A percentile compares a stretch with the other conserved stretches of the same genome.
These are phyloP conservation scores for Oryzias woworae DNA, from an alignment of 2,113 vertebrate species.

Conservation along the genomic window DNA sequence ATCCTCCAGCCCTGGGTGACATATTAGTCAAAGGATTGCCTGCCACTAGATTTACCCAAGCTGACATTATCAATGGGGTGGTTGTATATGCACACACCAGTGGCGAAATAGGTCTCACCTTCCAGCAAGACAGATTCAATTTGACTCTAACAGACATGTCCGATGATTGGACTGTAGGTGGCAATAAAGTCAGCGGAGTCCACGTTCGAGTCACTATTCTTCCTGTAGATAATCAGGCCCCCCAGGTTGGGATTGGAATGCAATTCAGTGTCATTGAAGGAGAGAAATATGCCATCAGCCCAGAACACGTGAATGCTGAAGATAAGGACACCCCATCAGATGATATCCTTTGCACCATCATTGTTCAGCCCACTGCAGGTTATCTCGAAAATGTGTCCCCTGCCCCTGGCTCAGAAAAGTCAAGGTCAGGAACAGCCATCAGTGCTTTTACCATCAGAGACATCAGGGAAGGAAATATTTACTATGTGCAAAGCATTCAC, in stretches of 20 bases:
- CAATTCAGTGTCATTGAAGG: conserved; percentile 85
- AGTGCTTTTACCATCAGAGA: conserved; percentile 92
- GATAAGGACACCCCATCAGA: conserved; percentile 86
- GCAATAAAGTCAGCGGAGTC: conserved; percentile 82
- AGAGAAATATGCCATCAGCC: conserved; percentile 80
- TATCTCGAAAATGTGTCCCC: conserved; percentile 95
- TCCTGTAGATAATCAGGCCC: conserved; percentile 89
- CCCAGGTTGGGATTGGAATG: conserved; percentile 80
- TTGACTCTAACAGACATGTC: conserved; percentile 89
- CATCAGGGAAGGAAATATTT: conserved; percentile 82
- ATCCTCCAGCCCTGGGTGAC: conserved; percentile 81
- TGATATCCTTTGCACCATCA: conserved; percentile 90
- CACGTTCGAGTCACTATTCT: conserved; percentile 87
- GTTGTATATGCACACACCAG: conserved; percentile 88
- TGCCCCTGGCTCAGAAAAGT: conserved; percentile 95
- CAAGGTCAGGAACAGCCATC: conserved; percentile 86
- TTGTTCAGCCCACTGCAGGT: conserved; percentile 86
- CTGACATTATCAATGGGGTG: conserved; percentile 86
- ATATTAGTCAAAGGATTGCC: conserved; percentile 86
- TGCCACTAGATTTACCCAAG: conserved; percentile 85
- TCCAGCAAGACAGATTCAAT: conserved; percentile 86
- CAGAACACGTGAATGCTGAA: conserved; percentile 79
- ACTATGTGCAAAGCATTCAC: conserved; percentile 93
- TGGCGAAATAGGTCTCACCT: conserved; percentile 86
- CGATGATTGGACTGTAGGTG: conserved; percentile 86